These are phyloP conservation scores for Picathartes gymnocephalus DNA, from an alignment of 2,113 vertebrate species.

Conservation along the genomic window DNA sequence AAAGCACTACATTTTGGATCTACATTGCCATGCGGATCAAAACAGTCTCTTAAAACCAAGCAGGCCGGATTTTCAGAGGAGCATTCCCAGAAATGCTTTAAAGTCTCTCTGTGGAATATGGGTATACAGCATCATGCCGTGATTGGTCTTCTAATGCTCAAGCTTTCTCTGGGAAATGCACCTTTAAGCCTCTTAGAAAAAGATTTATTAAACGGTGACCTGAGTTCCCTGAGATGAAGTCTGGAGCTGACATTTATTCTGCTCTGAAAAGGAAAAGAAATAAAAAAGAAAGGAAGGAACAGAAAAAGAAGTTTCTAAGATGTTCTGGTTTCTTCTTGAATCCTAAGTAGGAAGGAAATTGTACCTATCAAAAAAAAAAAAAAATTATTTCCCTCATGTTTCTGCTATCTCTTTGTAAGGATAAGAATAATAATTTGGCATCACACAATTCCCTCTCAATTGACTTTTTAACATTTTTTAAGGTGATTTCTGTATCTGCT, in stretches of 20 bases:
- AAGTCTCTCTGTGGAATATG: background rate
- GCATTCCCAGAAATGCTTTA: background rate
- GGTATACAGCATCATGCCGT: background rate
- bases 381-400: background rate
- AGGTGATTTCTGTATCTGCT: background rate
- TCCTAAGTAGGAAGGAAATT: background rate
- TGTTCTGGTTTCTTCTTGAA: background rate
- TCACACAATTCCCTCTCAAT: background rate
- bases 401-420: background rate
- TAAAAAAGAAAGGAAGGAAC: background rate
- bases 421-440: conserved; percentile 12
- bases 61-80: background rate
- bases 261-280: background rate
- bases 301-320: background rate
- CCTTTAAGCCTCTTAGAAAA: background rate
- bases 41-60: background rate
- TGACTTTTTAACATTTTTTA: background rate
- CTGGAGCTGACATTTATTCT: background rate
- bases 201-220: background rate
- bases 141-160: background rate
- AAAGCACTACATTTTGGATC: background rate
- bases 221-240: background rate
- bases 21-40: rapidly evolving
- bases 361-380: background rate
- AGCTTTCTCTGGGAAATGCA: background rate